Evolutionary conservation across 2,113 vertebrate genomes (phyloP).

Genomic region (Drymodes brunneopygia): DNA sequence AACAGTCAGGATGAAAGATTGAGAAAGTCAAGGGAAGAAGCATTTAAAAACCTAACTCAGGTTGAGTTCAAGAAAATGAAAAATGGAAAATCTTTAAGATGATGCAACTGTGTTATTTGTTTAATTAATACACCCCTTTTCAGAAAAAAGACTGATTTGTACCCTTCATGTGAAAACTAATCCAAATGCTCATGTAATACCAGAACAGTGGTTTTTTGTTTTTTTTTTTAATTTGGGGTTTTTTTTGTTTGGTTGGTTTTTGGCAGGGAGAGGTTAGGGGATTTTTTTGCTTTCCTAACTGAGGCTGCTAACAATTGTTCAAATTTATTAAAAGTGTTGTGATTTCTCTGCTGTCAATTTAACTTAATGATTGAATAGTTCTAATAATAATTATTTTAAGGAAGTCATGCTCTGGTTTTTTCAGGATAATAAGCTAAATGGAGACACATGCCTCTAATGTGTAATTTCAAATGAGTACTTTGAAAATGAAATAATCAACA

Average conservation of each 20-base stretch:
- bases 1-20: neutral
- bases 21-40: neutral
- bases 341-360: neutral
- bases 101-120: rapidly evolving
- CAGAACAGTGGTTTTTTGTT: neutral
- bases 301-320: neutral
- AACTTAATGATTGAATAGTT: neutral
- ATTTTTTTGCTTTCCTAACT: neutral
- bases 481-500: neutral
- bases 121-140: neutral
- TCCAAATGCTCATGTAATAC: neutral
- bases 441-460: neutral
- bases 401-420: neutral
- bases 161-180: neutral
- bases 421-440: neutral
- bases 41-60: neutral
- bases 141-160: rapidly evolving
- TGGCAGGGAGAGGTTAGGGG: rapidly evolving
- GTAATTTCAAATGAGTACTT: neutral
- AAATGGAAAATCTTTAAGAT: neutral
- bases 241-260: neutral
- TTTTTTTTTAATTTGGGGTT: neutral
- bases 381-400: neutral
- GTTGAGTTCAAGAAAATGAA: neutral
- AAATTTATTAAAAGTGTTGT: neutral